phyloP scores from a whole-genome alignment of 2,113 vertebrate species.

The Neolamprologus hecqui region DNA sequence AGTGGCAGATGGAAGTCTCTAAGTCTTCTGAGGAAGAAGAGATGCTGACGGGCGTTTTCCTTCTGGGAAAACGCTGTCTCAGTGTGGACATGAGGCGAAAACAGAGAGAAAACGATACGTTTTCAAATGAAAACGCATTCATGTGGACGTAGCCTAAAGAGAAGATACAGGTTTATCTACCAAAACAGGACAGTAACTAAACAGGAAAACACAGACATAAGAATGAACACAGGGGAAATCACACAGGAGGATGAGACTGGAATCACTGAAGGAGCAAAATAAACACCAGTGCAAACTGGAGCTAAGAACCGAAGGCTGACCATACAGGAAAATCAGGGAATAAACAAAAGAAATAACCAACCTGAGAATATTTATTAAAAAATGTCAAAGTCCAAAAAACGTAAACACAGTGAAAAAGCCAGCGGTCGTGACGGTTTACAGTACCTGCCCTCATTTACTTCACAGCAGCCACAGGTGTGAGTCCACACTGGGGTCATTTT shows the following conservation, averaged over 20 bases:
- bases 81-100: neutral
- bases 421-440: accelerated
- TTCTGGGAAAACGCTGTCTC: accelerated
- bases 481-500: neutral
- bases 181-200: neutral
- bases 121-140: accelerated
- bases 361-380: neutral
- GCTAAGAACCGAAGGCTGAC: neutral
- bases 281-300: neutral
- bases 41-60: accelerated
- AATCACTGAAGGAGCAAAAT: neutral
- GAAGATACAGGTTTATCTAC: neutral
- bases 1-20: too few relatives aligned
- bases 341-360: neutral
- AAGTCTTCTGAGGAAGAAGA: too few relatives aligned
- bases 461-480: neutral
- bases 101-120: accelerated
- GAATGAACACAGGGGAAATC: neutral
- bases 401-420: neutral
- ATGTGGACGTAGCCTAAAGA: neutral
- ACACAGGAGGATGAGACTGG: neutral
- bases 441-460: neutral
- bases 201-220: neutral
- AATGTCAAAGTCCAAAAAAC: neutral
- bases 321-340: neutral